Base-by-base conservation (phyloP, 2,113 vertebrate genomes). In the Charadrius vociferus region DNA sequence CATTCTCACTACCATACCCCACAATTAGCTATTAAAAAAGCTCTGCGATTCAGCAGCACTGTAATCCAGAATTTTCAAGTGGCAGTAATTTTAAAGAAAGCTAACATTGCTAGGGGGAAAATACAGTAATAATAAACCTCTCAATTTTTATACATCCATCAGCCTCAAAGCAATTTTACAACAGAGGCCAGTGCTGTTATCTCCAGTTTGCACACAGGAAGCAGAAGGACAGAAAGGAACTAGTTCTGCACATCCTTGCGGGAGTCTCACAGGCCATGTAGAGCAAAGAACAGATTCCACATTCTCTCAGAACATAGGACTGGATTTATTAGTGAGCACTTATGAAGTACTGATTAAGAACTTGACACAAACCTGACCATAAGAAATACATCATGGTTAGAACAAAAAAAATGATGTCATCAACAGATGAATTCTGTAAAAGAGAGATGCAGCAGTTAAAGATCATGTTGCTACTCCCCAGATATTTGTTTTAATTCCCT, bases 61-160 rank as follows among this genome's bases (percentile, higher is more conserved):
- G 11, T 65, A 83, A 82, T 56, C 67, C 61, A 90, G 74, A 74
- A 88, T 86, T 92, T 92, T 94, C 39, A 93, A 95, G 71, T 61
- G 27, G 23, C 45, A 61, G 14, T 68, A 65, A 36, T 92, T 94
- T 82, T 80, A 65, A 85, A 82, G 56, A 65, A 30, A 70, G 18
- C 26, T 61, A 79, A 87, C 34, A 61, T 65, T 88, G 72, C 52
- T 56, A 30, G 36, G 32, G 37, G 18, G 27, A 39, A 87, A 93
- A 91, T 65, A 90, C 3, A 71, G 39, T 81, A 75, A 79, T 82
- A 97, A 83, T 30, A 86, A 95, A 56, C 26, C 20, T 82, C 36
- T 90, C 36, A 6, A 49, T 73, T 95, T 86, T 90, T 78, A 92
- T 77, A 77, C 22, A 83, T 66, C 52, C 41, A 30, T 73, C 58